Evolutionary conservation across 2,113 vertebrate genomes (phyloP).

Genomic region (Entelurus aequoreus): DNA sequence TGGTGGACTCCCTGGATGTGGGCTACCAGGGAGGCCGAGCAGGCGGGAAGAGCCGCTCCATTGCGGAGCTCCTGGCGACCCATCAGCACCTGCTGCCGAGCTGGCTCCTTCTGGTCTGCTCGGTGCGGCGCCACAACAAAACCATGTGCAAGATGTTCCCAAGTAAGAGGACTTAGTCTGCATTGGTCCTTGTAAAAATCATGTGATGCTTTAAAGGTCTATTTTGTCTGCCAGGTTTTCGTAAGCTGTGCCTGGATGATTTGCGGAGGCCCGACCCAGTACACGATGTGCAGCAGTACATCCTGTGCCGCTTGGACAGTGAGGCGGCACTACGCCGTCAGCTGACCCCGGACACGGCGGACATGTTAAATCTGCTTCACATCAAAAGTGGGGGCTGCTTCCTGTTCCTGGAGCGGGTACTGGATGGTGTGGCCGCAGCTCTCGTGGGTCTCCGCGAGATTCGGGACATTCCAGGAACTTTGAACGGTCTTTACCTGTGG

Average conservation of each 20-base stretch:
- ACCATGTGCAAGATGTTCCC: constrained; percentile 74
- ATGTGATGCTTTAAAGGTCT: neutral
- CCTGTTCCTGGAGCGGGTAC: constrained; percentile 76
- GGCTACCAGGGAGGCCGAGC: constrained; percentile 25
- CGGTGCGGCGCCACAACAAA: constrained; percentile 72
- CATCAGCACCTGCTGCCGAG: constrained; percentile 72
- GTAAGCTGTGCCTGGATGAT: constrained; percentile 74
- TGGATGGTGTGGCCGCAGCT: constrained; percentile 71
- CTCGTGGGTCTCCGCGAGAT: constrained; percentile 73
- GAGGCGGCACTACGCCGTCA: constrained; percentile 70
- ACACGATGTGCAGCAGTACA: constrained; percentile 78
- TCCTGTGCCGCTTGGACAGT: constrained; percentile 73
- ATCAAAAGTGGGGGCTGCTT: constrained; percentile 81
- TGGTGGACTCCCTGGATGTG: constrained; percentile 75
- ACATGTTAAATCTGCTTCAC: constrained; percentile 79
- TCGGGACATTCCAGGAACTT: constrained; percentile 77
- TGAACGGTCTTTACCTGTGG: constrained; percentile 81
- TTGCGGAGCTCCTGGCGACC: constrained; percentile 67
- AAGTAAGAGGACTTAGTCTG: constrained; percentile 50
- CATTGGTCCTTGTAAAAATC: neutral
- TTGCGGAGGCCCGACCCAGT: constrained; percentile 71
- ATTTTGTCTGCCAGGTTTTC: constrained; percentile 67
- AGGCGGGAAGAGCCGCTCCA: constrained; percentile 49
- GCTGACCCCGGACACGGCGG: constrained; percentile 74
- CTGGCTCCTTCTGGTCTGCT: constrained; percentile 78